Conservation (phyloP, 1,140 invertebrate species). For the Oreohelix idahoensis region DNA sequence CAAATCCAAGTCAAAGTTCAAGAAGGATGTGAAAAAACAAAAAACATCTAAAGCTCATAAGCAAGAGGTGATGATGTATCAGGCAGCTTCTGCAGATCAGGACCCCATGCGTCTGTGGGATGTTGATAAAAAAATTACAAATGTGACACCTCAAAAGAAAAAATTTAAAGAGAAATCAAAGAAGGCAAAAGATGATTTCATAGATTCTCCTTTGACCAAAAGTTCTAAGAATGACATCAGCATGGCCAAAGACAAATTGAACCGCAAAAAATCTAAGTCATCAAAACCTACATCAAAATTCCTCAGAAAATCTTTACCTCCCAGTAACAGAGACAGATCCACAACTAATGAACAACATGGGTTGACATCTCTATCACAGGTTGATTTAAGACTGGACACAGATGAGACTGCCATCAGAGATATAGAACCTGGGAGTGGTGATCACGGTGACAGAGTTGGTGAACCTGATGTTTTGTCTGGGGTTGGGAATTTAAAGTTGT, state of each 20-base stretch:
- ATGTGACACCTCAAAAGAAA: neutral
- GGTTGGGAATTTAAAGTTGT: neutral
- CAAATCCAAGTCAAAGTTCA: slow-evolving; percentile 8
- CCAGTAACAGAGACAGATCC: too few relatives aligned
- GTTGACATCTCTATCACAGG: too few relatives aligned
- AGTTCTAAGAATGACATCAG: neutral
- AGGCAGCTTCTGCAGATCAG: neutral
- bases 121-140: slow-evolving; percentile 9
- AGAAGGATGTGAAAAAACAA: slow-evolving; percentile 12
- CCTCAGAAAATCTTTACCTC: too few relatives aligned
- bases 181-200: slow-evolving; percentile 6
- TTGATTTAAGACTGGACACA: too few relatives aligned
- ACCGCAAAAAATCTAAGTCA: too few relatives aligned
- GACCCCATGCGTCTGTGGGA: neutral
- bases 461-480: neutral
- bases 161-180: too few relatives aligned
- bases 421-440: too few relatives aligned
- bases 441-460: too few relatives aligned
- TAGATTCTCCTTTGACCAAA: neutral
- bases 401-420: too few relatives aligned
- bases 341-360: too few relatives aligned
- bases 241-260: neutral
- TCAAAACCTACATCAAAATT: too few relatives aligned
- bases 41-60: neutral
- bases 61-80: neutral